A percentile compares a stretch with the other conserved stretches of the same genome.
Conservation (phyloP, 30 jellyfish, hydroid and myxozoan species). For the Rhopilema esculentum region DNA sequence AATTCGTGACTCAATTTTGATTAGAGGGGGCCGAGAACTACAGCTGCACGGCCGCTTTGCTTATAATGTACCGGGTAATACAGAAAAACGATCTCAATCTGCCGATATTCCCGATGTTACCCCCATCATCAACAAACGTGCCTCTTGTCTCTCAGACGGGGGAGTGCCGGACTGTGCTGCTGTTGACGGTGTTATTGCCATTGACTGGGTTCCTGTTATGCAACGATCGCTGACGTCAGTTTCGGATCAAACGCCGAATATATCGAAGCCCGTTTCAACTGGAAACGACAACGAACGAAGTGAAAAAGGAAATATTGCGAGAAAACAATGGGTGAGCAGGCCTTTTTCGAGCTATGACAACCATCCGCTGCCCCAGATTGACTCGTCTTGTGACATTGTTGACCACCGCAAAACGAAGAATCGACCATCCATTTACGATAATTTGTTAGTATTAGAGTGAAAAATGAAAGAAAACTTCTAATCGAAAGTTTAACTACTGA, state of each 20-base stretch:
- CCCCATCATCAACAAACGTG: conserved; percentile 4
- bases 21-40: conserved; percentile 69
- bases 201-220: conserved; percentile 93
- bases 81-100: conserved; percentile 42
- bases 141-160: conserved; percentile 58
- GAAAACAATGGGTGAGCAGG: conserved; percentile 49
- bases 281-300: neutral
- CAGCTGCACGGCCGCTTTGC: conserved; percentile 6
- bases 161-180: conserved; percentile 48
- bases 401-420: conserved; percentile 31
- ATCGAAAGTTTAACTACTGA: neutral
- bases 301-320: conserved; percentile 19
- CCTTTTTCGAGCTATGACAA: conserved; percentile 77
- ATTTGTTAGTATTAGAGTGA: conserved; percentile 38
- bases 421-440: conserved; percentile 72
- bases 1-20: conserved; percentile 50
- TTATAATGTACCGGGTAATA: neutral
- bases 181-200: neutral
- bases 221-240: conserved; percentile 69
- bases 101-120: conserved; percentile 19
- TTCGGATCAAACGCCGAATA: conserved; percentile 5
- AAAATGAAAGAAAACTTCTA: neutral
- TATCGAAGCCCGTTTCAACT: neutral
- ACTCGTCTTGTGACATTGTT: neutral
- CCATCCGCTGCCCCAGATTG: conserved; percentile 66